Base-by-base conservation (phyloP, 2,113 vertebrate genomes). In the Engystomops pustulosus region DNA sequence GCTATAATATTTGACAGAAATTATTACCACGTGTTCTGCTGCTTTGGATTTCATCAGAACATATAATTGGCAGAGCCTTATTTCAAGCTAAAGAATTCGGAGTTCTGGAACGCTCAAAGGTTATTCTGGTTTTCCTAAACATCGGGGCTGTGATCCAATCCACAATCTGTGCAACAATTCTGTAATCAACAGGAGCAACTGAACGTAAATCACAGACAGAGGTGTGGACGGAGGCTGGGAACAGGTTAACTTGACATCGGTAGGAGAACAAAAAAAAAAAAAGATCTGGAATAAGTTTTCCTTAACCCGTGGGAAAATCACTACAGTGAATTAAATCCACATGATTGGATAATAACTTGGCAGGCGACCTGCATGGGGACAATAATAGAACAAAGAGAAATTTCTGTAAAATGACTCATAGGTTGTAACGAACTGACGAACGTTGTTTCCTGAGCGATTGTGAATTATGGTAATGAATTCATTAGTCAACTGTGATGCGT, bases 311-410 rank as follows among this genome's bases (percentile, higher is more conserved):
- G 60, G 44, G 60, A 80, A 80, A 51, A 45, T 49, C 41, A 49
- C 41, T 41, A 20, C 15, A 58, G 23, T 12, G 25, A 80, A 80
- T 79, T 45, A 79, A 65, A 23, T 80, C 78, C 78, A 68, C 60
- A 68, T 80, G 41, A 80, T 32, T 80, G 78, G 62, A 47, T 45
- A 80, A 34, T 30, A 34, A 65, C 18, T 80, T 80, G 78, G 78
- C 58, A 51, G 34, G 27, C 41, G 11, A 45, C 25, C 36, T 51
- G 15, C 53, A 30, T 11, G 25, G 32, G 15, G 11, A 49, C 55
- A 68, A 80, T 67, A 49, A 80, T 34, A 67, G 20, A 47, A 45
- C 36, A 67, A 44, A 67, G 32, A 80, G 11, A 18, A 80, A 67
- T 80, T 67, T 15, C 74, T 77, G 49, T 55, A 34, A 55, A 77